Conservation (phyloP, 2,797 vertebrate species). For the Pteronotus mesoamericanus region DNA sequence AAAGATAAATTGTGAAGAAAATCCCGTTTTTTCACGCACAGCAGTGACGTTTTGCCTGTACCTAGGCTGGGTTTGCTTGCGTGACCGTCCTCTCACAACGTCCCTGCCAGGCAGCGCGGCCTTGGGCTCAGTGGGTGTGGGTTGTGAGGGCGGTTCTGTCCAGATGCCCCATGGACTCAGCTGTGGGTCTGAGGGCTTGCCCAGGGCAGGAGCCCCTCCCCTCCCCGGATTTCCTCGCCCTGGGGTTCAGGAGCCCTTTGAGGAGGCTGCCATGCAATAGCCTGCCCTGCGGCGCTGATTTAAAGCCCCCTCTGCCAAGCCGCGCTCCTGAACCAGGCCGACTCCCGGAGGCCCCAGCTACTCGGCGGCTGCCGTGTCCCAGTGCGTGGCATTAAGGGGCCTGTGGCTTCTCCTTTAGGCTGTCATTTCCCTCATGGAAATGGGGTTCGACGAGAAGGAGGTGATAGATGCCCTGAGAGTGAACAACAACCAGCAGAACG, state of each 20-base stretch:
- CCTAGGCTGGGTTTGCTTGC: rapidly evolving
- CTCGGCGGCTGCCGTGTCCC: rapidly evolving
- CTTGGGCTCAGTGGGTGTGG: not conserved
- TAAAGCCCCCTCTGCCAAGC: rapidly evolving
- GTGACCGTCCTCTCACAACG: rapidly evolving
- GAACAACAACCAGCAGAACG: slow-evolving; percentile 97
- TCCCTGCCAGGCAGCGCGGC: not conserved
- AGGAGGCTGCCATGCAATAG: not conserved
- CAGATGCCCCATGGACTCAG: rapidly evolving
- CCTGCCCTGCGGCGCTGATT: rapidly evolving
- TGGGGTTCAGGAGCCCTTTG: no score
- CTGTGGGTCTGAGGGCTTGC: rapidly evolving
- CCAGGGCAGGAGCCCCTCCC: rapidly evolving
- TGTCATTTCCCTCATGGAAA: slow-evolving; percentile 97
- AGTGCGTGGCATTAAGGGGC: rapidly evolving
- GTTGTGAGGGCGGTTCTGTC: not conserved
- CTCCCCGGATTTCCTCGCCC: no score
- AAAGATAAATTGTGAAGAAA: not conserved
- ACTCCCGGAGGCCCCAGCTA: not conserved
- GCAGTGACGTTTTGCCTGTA: not conserved
- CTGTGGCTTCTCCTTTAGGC: slow-evolving; percentile 81
- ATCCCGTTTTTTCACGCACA: not conserved
- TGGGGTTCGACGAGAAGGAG: slow-evolving; percentile 98
- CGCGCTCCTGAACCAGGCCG: rapidly evolving
- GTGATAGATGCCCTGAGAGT: slow-evolving; percentile 95